phyloP scores from a whole-genome alignment of 1,140 invertebrate genomes.

The Nephila pilipes region DNA sequence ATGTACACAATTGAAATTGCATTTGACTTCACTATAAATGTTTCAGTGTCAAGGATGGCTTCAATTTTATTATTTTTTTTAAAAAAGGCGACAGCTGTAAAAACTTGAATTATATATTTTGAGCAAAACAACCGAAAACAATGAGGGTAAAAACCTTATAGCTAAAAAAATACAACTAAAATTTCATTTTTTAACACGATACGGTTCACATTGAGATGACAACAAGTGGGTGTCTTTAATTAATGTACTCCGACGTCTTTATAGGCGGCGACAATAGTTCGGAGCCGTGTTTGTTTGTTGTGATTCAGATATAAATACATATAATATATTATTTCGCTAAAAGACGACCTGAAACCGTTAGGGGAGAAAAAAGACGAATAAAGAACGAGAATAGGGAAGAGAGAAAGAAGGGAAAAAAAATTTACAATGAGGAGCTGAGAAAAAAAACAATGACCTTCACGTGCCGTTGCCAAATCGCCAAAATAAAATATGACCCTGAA shows the following conservation, averaged over 20 bases:
- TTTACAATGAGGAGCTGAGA: not conserved
- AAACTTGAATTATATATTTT: not conserved
- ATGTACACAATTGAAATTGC: too few species aligned
- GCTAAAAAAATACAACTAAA: not conserved
- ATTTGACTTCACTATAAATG: too few species aligned
- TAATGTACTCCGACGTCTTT: constrained; percentile 16
- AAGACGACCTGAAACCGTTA: not conserved
- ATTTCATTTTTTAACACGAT: not conserved
- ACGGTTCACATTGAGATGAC: not conserved
- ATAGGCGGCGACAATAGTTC: constrained; percentile 25
- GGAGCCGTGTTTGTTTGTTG: constrained; percentile 33
- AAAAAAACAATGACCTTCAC: constrained; percentile 9
- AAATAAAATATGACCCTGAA: constrained; percentile 24
- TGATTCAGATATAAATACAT: constrained; percentile 26
- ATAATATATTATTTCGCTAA: constrained; percentile 14
- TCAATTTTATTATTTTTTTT: too few species aligned
- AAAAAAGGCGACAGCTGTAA: too few species aligned
- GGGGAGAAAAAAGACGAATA: not conserved
- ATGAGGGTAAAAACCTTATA: not conserved
- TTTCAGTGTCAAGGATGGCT: too few species aligned
- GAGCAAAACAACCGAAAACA: not conserved
- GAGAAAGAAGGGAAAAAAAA: too few species aligned
- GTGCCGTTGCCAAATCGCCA: constrained; percentile 13
- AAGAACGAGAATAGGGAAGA: not conserved
- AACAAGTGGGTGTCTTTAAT: constrained; percentile 4